A percentile compares a stretch with the other conserved stretches of the same genome.
Evolutionary conservation across 1,140 invertebrate genomes (phyloP).

Genomic region (Spodoptera litura): DNA sequence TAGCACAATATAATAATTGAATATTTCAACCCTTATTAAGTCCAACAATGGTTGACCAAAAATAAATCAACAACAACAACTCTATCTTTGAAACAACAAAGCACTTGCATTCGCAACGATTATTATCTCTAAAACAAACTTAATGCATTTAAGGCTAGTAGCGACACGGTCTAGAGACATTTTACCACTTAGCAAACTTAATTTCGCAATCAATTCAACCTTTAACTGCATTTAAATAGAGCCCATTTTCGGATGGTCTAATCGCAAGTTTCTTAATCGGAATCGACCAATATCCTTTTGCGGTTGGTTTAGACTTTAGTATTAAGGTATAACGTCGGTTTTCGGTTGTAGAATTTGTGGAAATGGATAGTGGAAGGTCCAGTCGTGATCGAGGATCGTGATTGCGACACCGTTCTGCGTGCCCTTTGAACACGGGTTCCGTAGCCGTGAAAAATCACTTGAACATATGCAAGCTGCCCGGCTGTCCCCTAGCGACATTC

Average conservation of each 20-base stretch:
- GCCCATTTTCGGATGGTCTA: slow-evolving; percentile 56
- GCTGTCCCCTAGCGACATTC: slow-evolving; percentile 68
- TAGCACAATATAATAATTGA: slow-evolving; percentile 45
- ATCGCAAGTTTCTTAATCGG: slow-evolving; percentile 52
- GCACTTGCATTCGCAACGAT: slow-evolving; percentile 84
- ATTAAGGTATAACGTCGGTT: slow-evolving; percentile 56
- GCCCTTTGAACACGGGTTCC: slow-evolving; percentile 83
- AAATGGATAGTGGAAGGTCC: slow-evolving; percentile 76
- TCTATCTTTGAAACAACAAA: slow-evolving; percentile 85
- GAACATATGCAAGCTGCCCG: slow-evolving; percentile 80
- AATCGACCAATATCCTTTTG: slow-evolving; percentile 54
- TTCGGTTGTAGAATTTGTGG: slow-evolving; percentile 57
- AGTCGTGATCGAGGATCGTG: slow-evolving; percentile 84
- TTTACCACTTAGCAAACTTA: slow-evolving; percentile 69
- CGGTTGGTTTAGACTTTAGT: slow-evolving; percentile 59
- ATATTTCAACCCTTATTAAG: slow-evolving; percentile 72
- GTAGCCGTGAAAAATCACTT: slow-evolving; percentile 85
- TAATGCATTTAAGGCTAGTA: slow-evolving; percentile 84
- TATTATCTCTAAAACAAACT: slow-evolving; percentile 85
- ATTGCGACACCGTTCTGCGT: slow-evolving; percentile 83
- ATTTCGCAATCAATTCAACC: slow-evolving; percentile 53
- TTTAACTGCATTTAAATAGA: slow-evolving; percentile 55
- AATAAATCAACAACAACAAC: slow-evolving; percentile 84
- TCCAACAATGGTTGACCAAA: slow-evolving; percentile 81
- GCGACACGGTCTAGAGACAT: slow-evolving; percentile 84